These are phyloP conservation scores for Pterostichus madidus DNA, from an alignment of 2,888 invertebrate genomes.

Conservation along the genomic window DNA sequence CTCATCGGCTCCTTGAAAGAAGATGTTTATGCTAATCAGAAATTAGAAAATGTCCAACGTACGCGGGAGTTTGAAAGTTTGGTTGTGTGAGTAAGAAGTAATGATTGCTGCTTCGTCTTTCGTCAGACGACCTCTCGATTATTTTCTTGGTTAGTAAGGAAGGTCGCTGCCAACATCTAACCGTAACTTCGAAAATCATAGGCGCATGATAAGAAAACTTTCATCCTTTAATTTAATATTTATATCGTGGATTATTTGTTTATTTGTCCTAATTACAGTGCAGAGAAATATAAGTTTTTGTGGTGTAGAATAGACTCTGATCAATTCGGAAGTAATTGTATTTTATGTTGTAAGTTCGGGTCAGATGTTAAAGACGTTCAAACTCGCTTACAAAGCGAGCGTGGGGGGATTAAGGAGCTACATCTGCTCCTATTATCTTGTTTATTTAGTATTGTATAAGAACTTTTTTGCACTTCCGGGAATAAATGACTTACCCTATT, in stretches of 20 bases:
- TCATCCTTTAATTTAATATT: background rate
- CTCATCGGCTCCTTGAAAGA: constrained; percentile 15
- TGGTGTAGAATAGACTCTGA: too few relatives aligned
- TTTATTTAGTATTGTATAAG: too few relatives aligned
- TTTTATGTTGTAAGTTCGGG: too few relatives aligned
- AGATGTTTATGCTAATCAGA: constrained; percentile 51
- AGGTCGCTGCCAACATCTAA: constrained; percentile 23
- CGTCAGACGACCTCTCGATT: constrained; percentile 11
- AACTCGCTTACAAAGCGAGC: too few relatives aligned
- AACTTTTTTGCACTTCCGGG: too few relatives aligned
- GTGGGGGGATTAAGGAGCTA: too few relatives aligned
- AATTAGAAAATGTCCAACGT: constrained; percentile 39
- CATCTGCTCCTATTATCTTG: too few relatives aligned
- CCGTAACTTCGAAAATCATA: background rate
- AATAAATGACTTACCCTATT: too few relatives aligned
- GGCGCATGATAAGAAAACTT: background rate
- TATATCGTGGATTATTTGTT: background rate
- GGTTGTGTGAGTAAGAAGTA: background rate
- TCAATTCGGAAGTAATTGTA: too few relatives aligned
- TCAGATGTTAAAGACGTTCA: too few relatives aligned
- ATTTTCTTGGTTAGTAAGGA: constrained; percentile 2
- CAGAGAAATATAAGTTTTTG: too few relatives aligned
- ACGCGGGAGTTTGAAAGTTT: constrained; percentile 33
- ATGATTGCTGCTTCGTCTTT: constrained; percentile 20
- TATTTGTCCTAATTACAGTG: background rate